Base-by-base conservation (phyloP, 2,888 invertebrate species). In the Artemia sp. region DNA sequence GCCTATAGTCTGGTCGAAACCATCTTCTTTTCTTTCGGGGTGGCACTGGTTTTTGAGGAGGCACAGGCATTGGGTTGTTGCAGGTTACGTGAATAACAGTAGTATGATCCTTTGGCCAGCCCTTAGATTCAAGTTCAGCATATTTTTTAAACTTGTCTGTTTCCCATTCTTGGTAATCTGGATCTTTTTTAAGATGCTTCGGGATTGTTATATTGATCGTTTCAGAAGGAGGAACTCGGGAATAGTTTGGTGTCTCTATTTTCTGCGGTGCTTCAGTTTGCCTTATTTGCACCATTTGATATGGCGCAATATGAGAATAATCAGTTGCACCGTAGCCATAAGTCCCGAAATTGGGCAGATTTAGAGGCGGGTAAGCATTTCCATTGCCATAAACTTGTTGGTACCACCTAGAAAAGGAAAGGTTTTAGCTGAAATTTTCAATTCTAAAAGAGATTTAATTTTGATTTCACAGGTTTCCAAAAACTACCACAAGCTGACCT, bases 101-200 rank as follows among this genome's bases (percentile, higher is more conserved):
- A 24, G 64, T 58, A 58, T 58, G 64, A 24, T 58, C 64, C 24
- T 58, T 58, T 2, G 64, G 64, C 50, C 69, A 73, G 10, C 75
- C 74, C 66, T 67, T 58, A 9, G 72, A 19, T 19, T 74, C 73
- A 51, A 75, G 70, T 67, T 72, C 70, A 51, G 73, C 74, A 52
- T 74, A 75, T 67, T 74, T 74, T 51, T 73, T 73, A 66, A 74
- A 74, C 14, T 73, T 73, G 70, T 73, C 69, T n/a, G 72, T 67
- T 51, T 74, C 75, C 67, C 72, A 72, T 19, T 74, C 67, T 70
- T 75, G 74, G n/a, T 71, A 72, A 67, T 74, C 74, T 0, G 74
- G 74, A 70, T 75, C 74, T 51, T 73, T 74, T 4, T 73, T 73
- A 0, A 73, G 73, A 66, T 74, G 74, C 14, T 72, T 69, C 51